Conservation (phyloP, 2,888 invertebrate species). For the Gibbula magus region DNA sequence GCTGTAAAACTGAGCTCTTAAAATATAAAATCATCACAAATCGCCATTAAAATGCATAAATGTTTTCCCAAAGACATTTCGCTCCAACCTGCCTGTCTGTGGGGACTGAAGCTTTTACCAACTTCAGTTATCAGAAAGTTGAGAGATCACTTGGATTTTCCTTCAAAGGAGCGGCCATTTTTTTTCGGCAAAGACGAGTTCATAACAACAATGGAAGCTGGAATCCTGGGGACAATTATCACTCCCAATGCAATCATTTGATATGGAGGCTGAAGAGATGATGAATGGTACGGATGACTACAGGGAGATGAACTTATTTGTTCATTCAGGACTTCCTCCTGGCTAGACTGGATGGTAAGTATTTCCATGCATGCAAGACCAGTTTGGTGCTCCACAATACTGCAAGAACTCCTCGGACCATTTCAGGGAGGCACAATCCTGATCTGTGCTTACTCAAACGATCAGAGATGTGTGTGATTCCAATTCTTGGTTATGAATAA, state of each 20-base stretch:
- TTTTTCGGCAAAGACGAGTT: not conserved
- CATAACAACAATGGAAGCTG: not conserved
- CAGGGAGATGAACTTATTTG: not conserved
- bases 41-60: slow-evolving; percentile 4
- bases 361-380: too few species aligned
- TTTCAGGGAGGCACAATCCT: too few species aligned
- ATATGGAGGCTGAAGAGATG: not conserved
- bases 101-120: not conserved
- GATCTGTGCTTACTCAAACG: too few species aligned
- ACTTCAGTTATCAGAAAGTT: not conserved
- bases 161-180: not conserved
- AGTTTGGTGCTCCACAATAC: too few species aligned
- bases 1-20: not conserved
- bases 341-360: too few species aligned
- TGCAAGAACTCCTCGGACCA: too few species aligned
- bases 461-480: too few species aligned
- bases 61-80: not conserved
- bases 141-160: not conserved
- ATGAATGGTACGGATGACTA: not conserved
- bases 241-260: not conserved
- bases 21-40: not conserved
- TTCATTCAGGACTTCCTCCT: not conserved
- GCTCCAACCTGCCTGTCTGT: not conserved
- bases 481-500: too few species aligned
- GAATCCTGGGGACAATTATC: not conserved